These are phyloP conservation scores for Umimayanthus chanpuru DNA, from an alignment of 92 coral and sea anemone genomes.

Conservation along the genomic window DNA sequence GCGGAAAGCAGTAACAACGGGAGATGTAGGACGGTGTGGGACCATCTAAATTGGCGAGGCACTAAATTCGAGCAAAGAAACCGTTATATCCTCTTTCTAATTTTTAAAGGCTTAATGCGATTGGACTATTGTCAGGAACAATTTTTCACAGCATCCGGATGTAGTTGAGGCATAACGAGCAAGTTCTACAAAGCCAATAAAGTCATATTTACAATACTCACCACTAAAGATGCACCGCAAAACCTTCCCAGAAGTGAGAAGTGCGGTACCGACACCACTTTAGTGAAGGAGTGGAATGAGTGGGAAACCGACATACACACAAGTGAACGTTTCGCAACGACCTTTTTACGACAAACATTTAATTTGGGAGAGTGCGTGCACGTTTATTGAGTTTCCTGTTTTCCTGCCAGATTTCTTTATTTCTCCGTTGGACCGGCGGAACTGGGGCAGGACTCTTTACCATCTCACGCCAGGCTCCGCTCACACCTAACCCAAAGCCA, in stretches of 20 bases:
- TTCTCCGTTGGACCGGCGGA: constrained; percentile 36
- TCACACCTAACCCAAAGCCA: neutral
- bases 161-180: constrained; percentile 5
- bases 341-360: neutral
- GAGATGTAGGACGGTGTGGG: neutral
- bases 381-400: constrained; percentile 29
- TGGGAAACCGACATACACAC: constrained; percentile 6
- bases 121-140: neutral
- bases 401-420: constrained; percentile 15
- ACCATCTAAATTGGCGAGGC: neutral
- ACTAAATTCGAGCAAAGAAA: neutral
- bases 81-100: neutral
- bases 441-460: neutral
- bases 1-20: constrained; percentile 4
- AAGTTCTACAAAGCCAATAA: neutral
- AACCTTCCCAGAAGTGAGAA: neutral
- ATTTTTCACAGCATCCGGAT: neutral
- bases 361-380: neutral
- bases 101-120: constrained; percentile 4
- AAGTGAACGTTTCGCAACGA: constrained; percentile 1
- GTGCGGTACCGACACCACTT: neutral
- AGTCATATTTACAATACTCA: neutral
- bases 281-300: neutral
- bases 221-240: neutral
- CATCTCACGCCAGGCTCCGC: constrained; percentile 8